A percentile compares a stretch with the other conserved stretches of the same genome.
Conservation (phyloP, 2,113 vertebrate species). For the Zosterops lateralis region DNA sequence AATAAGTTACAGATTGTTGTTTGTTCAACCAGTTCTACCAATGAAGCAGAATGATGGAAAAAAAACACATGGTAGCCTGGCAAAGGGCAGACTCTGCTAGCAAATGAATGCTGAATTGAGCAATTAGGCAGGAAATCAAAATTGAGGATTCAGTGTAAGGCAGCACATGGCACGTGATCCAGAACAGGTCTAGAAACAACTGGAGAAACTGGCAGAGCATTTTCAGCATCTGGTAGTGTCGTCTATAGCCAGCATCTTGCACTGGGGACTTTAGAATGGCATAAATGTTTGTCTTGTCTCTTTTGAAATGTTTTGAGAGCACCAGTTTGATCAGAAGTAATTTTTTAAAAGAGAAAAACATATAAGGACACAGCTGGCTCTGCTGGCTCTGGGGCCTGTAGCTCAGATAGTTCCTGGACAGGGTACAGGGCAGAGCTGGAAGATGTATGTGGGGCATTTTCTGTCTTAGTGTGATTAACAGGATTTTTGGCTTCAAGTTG, state of each 20-base stretch:
- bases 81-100: neutral
- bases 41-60: neutral
- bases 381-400: neutral
- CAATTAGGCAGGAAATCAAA: constrained; percentile 35
- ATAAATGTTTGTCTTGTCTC: neutral
- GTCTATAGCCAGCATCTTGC: neutral
- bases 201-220: neutral
- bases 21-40: neutral
- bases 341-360: neutral
- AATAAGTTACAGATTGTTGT: neutral
- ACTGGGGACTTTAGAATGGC: neutral
- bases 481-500: neutral
- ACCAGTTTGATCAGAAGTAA: neutral
- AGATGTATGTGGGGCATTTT: neutral
- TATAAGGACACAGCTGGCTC: neutral
- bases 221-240: neutral
- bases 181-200: neutral
- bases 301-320: neutral
- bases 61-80: neutral
- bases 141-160: neutral
- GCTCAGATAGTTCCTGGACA: neutral
- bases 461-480: neutral
- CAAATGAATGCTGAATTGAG: neutral
- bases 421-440: neutral
- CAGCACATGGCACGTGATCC: neutral